Percentiles rank a stretch among this genome's conserved stretches.
Conservation (phyloP, 2,888 invertebrate genomes). For the Plagodis dolabraria region DNA sequence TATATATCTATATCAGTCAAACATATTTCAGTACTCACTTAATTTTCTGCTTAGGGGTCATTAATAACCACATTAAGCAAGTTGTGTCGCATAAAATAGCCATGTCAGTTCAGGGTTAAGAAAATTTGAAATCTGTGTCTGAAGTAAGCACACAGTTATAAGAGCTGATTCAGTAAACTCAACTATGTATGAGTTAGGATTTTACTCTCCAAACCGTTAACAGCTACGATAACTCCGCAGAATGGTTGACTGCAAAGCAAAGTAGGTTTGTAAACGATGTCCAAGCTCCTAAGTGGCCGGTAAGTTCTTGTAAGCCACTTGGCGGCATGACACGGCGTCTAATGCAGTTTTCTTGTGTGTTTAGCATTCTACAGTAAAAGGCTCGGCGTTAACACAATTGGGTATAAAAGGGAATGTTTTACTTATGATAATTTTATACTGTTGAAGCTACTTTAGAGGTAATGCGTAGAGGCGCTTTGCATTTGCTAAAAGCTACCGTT, state of each 20-base stretch:
- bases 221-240: neutral
- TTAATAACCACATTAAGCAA: too few species aligned
- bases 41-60: too few species aligned
- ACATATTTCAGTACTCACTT: too few species aligned
- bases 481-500: neutral
- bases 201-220: conserved; percentile 2
- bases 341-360: conserved; percentile 46
- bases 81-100: too few species aligned
- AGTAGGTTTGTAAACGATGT: conserved; percentile 14
- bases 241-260: conserved; percentile 8
- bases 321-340: conserved; percentile 29
- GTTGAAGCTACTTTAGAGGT: conserved; percentile 1
- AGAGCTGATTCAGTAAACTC: too few species aligned
- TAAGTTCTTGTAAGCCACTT: conserved; percentile 1
- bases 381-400: conserved; percentile 23
- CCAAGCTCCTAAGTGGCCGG: conserved; percentile 2
- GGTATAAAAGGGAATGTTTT: conserved; percentile 3
- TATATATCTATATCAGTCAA: too few species aligned
- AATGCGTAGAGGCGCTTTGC: neutral
- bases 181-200: neutral
- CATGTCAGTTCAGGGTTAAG: too few species aligned
- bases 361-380: conserved; percentile 46
- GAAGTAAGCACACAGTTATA: too few species aligned
- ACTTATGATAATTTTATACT: conserved; percentile 9
- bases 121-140: too few species aligned